Conservation (phyloP, 2,113 vertebrate species). For the Chascanopsetta lugubris region DNA sequence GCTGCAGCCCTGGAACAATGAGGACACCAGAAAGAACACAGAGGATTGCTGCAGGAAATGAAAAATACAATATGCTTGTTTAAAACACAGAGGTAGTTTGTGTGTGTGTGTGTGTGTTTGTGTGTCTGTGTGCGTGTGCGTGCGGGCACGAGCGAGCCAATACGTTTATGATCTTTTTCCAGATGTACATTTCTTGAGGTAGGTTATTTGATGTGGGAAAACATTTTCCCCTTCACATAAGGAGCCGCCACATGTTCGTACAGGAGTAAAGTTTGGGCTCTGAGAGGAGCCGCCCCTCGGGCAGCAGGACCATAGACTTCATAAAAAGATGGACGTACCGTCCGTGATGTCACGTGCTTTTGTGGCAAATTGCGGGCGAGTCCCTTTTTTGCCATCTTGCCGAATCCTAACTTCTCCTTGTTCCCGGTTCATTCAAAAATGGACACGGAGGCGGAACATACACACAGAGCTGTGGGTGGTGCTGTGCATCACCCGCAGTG, state of each 20-base stretch:
- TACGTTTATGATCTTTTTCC: slow-evolving; percentile 1
- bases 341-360: too few species aligned
- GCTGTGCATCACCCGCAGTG: too few species aligned
- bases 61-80: slow-evolving; percentile 39
- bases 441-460: too few species aligned
- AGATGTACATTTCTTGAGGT: not conserved
- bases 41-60: slow-evolving; percentile 49
- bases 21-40: slow-evolving; percentile 43
- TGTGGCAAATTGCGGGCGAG: too few species aligned
- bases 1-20: slow-evolving; percentile 55
- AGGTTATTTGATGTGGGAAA: not conserved
- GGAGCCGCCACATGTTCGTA: not conserved
- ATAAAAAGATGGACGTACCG: too few species aligned
- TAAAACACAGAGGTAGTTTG: not conserved
- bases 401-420: too few species aligned
- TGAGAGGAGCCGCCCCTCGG: not conserved
- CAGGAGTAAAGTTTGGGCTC: not conserved
- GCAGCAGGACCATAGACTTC: too few species aligned
- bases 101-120: too few species aligned
- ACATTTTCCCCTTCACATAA: not conserved
- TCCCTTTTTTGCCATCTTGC: too few species aligned
- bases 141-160: not conserved
- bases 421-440: too few species aligned
- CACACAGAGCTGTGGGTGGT: too few species aligned
- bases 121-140: not conserved